Percentiles rank a stretch among this genome's conserved stretches.
Conservation (phyloP, 2,797 vertebrate species). For the Varecia variegata region DNA sequence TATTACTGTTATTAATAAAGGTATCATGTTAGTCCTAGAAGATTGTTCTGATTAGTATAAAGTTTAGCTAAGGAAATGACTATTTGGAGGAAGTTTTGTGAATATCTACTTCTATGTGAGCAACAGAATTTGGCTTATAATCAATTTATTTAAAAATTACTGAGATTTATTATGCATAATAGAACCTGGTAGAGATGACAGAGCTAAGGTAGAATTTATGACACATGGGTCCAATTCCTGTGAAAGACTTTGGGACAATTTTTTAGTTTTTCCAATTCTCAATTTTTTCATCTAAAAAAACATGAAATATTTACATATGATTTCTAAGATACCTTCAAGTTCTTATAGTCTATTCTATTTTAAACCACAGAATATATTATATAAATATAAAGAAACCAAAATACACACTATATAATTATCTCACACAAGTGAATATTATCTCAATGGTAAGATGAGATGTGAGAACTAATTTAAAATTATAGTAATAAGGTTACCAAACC, state of each 20-base stretch:
- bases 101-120: slow-evolving; percentile 21
- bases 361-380: not conserved
- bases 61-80: slow-evolving; percentile 24
- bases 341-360: not conserved
- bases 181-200: not conserved
- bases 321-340: not conserved
- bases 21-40: slow-evolving; percentile 10
- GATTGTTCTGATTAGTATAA: slow-evolving; percentile 18
- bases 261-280: slow-evolving; percentile 2
- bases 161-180: not conserved
- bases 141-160: slow-evolving; percentile 32
- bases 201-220: not conserved
- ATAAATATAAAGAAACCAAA: not conserved
- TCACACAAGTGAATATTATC: not conserved
- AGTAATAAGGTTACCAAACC: not conserved
- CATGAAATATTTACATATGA: not conserved
- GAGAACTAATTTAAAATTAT: slow-evolving; percentile 32
- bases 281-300: slow-evolving; percentile 21
- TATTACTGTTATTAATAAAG: not conserved
- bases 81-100: slow-evolving; percentile 23
- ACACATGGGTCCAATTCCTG: not conserved
- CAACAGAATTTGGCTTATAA: slow-evolving; percentile 15
- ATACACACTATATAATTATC: not conserved
- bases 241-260: not conserved
- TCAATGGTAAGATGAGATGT: not conserved